Evolutionary conservation across 2,113 vertebrate species (phyloP), one percentile per base, ranked within the genome.

Genomic region (Scatophagus argus): DNA sequence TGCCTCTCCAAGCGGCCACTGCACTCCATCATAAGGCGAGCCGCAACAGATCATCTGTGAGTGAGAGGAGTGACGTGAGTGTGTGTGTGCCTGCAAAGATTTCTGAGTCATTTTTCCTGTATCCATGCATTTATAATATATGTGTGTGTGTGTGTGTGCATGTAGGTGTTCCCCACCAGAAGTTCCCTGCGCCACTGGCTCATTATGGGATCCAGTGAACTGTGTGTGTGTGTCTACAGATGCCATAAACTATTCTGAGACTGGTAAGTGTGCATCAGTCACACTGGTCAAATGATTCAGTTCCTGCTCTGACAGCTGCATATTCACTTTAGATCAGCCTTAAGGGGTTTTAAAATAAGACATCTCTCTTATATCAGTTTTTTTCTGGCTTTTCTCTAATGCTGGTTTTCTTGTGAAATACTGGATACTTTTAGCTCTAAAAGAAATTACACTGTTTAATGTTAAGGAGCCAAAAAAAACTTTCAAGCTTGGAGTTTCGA

Each of bases 11-110:
- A 92, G 72, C 81, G 90, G 46, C 92, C 93, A 1, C 92, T 91
- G 2, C 93, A 92, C 82, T 84, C 92, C 67, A 88, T 94, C 90
- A 94, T 94, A 27, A 82, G 94, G 60, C 89, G 94, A 58, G 91
- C 91, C 0, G 82, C 87, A 2, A 49, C 80, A 36, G 83, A 88
- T 79, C 89, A 82, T 74, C 89, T 92, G 94, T 94, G 88, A 93
- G 94, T 88, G 29, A 60, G 59, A 43, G 14, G 36, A 54, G 54
- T 34, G 36, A 39, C 6, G 12, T 2, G 17, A 8, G 25, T 62
- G n/a, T n/a, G n/a, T n/a, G n/a, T n/a, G n/a, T n/a, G n/a, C n/a
- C 16, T 43, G 3, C 16, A 31, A 11, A 8, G 12, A 39, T 63
- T 5, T 31, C 6, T 62, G 69, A 73, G 13, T 70, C 6, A 43